These are phyloP conservation scores for Cancer borealis DNA, from an alignment of 2,888 invertebrate species.

Conservation along the genomic window DNA sequence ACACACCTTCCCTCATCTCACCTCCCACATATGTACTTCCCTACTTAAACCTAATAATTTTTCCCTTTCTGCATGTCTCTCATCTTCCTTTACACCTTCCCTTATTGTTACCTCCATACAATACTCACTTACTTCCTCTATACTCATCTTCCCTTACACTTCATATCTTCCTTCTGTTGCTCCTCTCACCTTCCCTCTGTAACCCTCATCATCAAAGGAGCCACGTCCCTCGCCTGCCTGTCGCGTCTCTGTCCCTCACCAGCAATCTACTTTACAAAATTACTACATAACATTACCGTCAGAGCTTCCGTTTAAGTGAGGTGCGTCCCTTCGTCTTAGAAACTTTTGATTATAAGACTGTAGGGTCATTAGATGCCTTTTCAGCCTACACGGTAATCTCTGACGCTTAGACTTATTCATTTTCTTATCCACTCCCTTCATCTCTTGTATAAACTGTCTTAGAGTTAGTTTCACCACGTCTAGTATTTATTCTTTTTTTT, in stretches of 20 bases:
- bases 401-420: background rate
- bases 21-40: background rate
- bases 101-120: background rate
- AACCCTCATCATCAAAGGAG: background rate
- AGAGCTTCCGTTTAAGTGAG: background rate
- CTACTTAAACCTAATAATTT: background rate
- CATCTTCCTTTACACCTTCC: background rate
- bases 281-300: background rate
- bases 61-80: background rate
- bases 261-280: background rate
- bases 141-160: background rate
- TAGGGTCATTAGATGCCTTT: background rate
- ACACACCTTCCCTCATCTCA: background rate
- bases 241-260: background rate
- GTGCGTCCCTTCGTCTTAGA: background rate
- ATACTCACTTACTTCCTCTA: background rate
- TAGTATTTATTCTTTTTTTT: background rate
- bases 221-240: background rate
- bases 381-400: background rate
- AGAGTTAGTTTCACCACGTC: background rate
- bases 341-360: background rate
- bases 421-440: background rate
- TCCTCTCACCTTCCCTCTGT: conserved; percentile 2
- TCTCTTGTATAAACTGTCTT: background rate
- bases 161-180: background rate